phyloP scores from a whole-genome alignment of 2,888 invertebrate genomes.

The Agapostemon virescens region DNA sequence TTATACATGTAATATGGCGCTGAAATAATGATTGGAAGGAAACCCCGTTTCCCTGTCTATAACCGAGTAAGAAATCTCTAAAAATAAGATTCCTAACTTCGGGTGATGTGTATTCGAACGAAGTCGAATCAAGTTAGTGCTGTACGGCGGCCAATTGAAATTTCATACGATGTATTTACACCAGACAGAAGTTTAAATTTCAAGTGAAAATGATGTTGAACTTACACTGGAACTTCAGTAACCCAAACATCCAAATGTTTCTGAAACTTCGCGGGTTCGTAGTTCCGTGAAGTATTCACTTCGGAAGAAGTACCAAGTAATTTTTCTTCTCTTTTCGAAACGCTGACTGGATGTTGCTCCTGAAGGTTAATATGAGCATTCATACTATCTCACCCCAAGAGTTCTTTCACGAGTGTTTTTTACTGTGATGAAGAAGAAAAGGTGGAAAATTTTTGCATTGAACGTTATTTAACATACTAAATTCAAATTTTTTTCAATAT shows the following conservation, averaged over 20 bases:
- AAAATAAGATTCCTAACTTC: neutral
- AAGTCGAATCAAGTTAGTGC: slow-evolving; percentile 3
- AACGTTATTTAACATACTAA: neutral
- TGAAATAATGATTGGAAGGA: neutral
- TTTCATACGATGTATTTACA: slow-evolving; percentile 10
- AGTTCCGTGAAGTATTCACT: neutral
- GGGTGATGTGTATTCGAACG: neutral
- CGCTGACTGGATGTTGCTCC: neutral
- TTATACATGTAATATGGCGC: neutral
- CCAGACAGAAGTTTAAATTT: neutral
- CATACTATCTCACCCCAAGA: neutral
- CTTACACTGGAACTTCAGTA: slow-evolving; percentile 3
- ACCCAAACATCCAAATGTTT: neutral
- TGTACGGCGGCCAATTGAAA: neutral
- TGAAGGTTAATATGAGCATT: neutral
- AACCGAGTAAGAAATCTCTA: neutral
- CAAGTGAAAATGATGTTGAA: slow-evolving; percentile 11
- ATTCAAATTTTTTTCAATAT: neutral
- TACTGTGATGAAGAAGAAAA: neutral
- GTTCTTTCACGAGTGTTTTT: neutral
- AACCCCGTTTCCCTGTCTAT: neutral
- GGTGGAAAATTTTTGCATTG: neutral
- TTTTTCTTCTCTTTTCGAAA: slow-evolving; percentile 2
- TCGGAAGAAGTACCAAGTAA: neutral
- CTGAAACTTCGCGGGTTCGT: slow-evolving; percentile 2